These are phyloP conservation scores for Arrhopalites spinosus DNA, from an alignment of 2,888 invertebrate genomes.

Conservation along the genomic window DNA sequence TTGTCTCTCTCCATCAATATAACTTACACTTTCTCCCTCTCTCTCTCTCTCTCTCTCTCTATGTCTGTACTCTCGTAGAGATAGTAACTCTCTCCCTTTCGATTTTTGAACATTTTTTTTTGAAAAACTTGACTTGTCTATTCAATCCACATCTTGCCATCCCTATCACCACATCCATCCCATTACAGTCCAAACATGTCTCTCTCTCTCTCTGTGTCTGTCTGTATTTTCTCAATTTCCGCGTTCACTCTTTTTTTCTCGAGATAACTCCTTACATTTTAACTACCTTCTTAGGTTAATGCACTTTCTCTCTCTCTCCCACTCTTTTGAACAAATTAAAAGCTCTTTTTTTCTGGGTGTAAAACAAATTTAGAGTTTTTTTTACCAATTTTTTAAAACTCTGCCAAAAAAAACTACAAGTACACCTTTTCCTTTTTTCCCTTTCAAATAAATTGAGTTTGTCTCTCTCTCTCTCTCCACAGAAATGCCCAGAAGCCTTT, in stretches of 20 bases:
- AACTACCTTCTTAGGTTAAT: neutral
- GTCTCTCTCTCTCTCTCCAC: too few relatives aligned
- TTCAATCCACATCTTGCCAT: neutral
- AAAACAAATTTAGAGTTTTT: too few relatives aligned
- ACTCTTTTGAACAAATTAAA: constrained; percentile 1
- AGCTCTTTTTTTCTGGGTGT: too few relatives aligned
- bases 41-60: neutral
- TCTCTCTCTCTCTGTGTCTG: neutral
- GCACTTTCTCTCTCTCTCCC: neutral
- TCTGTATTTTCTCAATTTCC: too few relatives aligned
- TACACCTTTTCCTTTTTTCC: too few relatives aligned
- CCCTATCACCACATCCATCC: neutral
- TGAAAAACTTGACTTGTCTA: neutral
- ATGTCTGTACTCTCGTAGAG: too few relatives aligned
- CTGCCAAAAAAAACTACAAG: too few relatives aligned
- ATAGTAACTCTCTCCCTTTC: too few relatives aligned
- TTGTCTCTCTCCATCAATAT: neutral
- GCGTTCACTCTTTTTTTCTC: neutral
- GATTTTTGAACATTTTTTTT: too few relatives aligned
- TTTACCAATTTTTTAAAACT: too few relatives aligned
- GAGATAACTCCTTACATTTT: neutral
- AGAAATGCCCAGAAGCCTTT: too few relatives aligned
- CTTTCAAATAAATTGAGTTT: too few relatives aligned
- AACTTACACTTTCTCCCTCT: neutral
- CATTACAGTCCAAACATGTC: neutral